These are phyloP conservation scores for Gallinago nigripennis DNA, from an alignment of 2,797 vertebrate genomes.

Conservation along the genomic window DNA sequence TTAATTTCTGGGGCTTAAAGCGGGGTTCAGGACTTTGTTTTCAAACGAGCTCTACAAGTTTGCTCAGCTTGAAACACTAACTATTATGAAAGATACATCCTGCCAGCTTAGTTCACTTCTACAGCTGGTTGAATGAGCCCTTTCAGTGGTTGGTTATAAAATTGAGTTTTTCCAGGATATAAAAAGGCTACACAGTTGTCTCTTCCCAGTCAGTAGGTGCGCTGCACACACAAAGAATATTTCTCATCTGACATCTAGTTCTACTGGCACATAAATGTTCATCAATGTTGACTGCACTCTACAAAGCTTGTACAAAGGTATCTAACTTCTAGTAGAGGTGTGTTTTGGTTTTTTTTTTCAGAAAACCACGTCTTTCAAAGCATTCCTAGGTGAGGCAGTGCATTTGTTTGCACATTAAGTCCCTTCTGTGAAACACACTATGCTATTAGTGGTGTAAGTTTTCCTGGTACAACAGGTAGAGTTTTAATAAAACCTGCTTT, in stretches of 20 bases:
- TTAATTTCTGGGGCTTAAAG: background rate
- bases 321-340: background rate
- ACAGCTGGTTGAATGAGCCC: background rate
- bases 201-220: background rate
- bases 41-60: background rate
- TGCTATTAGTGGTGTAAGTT: background rate
- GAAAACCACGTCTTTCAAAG: background rate
- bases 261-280: background rate
- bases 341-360: no score
- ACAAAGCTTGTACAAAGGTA: background rate
- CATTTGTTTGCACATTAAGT: background rate
- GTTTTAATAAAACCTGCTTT: background rate
- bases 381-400: background rate
- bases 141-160: background rate
- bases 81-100: background rate
- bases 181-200: background rate
- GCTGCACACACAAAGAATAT: background rate
- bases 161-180: background rate
- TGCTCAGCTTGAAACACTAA: background rate
- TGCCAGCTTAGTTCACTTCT: background rate
- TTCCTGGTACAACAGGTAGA: background rate
- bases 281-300: background rate
- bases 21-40: background rate
- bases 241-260: background rate
- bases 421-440: background rate